A percentile compares a stretch with the other conserved stretches of the same genome.
Evolutionary conservation across 2,888 invertebrate species (phyloP).

Genomic region (Parapristionchus giblindavisi): DNA sequence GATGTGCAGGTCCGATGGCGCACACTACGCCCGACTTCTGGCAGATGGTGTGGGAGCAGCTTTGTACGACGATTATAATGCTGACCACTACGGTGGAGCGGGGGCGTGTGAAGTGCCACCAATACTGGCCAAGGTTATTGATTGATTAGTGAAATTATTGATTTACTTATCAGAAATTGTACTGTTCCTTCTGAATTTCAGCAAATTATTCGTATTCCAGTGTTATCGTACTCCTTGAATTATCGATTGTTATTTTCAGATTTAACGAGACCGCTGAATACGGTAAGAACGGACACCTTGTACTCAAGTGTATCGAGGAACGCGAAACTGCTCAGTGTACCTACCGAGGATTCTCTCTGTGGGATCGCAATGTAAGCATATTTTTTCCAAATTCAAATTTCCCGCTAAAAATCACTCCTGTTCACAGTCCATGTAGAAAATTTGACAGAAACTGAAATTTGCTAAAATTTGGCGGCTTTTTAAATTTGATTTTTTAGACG

Average conservation of each 20-base stretch:
- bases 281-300: constrained; percentile 72
- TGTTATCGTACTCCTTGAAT: constrained; percentile 10
- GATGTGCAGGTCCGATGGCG: constrained; percentile 80
- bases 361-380: constrained; percentile 78
- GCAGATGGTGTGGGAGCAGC: constrained; percentile 96
- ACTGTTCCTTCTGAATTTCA: background rate
- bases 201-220: background rate
- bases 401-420: too few relatives aligned
- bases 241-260: constrained; percentile 69
- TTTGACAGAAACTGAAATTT: too few relatives aligned
- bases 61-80: constrained; percentile 94
- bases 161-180: background rate
- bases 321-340: constrained; percentile 86
- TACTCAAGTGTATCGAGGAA: constrained; percentile 80
- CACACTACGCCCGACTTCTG: constrained; percentile 89
- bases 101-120: constrained; percentile 91
- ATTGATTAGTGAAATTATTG: background rate
- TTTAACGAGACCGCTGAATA: constrained; percentile 78
- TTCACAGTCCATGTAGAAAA: background rate
- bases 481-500: constrained; percentile 73
- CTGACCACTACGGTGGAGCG: constrained; percentile 87
- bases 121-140: constrained; percentile 99
- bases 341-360: constrained; percentile 86
- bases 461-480: too few relatives aligned
- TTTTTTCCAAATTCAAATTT: too few relatives aligned